Conservation (phyloP, 2,888 invertebrate genomes). For the Luperina testacea region DNA sequence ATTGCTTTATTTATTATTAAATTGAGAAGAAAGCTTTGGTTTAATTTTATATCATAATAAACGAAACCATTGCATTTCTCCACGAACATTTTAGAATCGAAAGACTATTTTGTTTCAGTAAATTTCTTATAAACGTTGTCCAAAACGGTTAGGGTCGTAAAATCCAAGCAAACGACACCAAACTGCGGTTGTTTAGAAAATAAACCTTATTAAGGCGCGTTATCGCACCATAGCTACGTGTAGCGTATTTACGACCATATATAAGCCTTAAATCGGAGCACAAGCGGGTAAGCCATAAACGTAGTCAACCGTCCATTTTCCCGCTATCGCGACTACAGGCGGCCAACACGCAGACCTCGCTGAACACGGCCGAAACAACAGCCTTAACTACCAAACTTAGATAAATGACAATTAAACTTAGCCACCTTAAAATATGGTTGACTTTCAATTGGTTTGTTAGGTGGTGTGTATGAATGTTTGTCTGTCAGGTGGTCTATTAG, state of each 20-base stretch:
- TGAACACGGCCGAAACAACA: constrained; percentile 48
- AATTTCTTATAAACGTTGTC: constrained; percentile 63
- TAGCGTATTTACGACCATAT: constrained; percentile 83
- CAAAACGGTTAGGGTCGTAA: constrained; percentile 69
- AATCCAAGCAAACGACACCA: constrained; percentile 72
- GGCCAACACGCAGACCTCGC: constrained; percentile 83
- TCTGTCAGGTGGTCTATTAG: constrained; percentile 79
- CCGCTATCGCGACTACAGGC: constrained; percentile 86
- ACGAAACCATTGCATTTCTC: constrained; percentile 17
- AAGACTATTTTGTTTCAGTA: constrained; percentile 49
- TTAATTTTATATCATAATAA: constrained; percentile 4
- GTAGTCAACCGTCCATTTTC: constrained; percentile 90
- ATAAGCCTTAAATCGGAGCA: constrained; percentile 84
- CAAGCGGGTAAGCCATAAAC: constrained; percentile 87
- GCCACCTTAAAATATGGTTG: constrained; percentile 43
- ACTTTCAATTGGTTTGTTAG: constrained; percentile 42
- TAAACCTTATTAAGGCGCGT: constrained; percentile 84
- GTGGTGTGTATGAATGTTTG: constrained; percentile 58
- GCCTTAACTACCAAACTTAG: constrained; percentile 61
- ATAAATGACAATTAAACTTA: fast-evolving
- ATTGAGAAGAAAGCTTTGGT: constrained; percentile 7
- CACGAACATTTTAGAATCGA: constrained; percentile 21
- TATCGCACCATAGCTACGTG: constrained; percentile 81
- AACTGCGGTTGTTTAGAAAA: constrained; percentile 79
- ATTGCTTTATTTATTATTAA: neutral